Base-by-base conservation (phyloP, 2,888 invertebrate genomes). In the Netelia melanura region DNA sequence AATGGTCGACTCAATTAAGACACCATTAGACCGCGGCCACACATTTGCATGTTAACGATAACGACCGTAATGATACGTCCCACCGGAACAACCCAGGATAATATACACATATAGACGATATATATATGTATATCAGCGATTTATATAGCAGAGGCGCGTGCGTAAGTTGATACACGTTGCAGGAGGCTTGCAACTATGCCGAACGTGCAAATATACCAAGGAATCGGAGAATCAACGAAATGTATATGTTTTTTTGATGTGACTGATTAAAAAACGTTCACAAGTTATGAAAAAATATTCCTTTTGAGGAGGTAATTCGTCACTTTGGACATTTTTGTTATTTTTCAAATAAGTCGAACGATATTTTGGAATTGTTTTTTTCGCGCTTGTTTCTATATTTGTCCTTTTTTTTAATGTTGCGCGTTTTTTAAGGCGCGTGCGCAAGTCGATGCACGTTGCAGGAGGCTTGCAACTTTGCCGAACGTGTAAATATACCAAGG, bases 31-130 rank as follows among this genome's bases (percentile, higher is more conserved):
- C 89, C 87, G 67, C 71, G 75, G 83, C 84, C 83, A 82, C 83
- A 89, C 90, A 92, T 92, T 92, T 92, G 90, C 92, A 92, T 91
- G 90, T 90, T 91, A 91, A 92, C 90, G 91, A 92, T 92, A 92
- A 92, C 91, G 90, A 88, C 91, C 86, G 90, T 89, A 89, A 90
- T 89, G 92, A 92, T 91, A 90, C 90, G 88, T 90, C 88, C 89
- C 85, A 87, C 78, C 64, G 87, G 87, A 89, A 89, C 88, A 89
- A 87, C 87, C 61, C 30, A 77, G 76, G 52, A 86, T 86, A 80
- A 85, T 82, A 80, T 72, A 75, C 70, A 65, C 74, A 48, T 64
- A 68, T 38, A 62, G 72, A 30, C 78, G 54, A 76, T 77, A 78
- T 77, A 67, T 82, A 43, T 64, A 10, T 68, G 6, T 58, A 58